Conservation (phyloP, 2,113 vertebrate genomes). For the Megaptera novaeangliae region DNA sequence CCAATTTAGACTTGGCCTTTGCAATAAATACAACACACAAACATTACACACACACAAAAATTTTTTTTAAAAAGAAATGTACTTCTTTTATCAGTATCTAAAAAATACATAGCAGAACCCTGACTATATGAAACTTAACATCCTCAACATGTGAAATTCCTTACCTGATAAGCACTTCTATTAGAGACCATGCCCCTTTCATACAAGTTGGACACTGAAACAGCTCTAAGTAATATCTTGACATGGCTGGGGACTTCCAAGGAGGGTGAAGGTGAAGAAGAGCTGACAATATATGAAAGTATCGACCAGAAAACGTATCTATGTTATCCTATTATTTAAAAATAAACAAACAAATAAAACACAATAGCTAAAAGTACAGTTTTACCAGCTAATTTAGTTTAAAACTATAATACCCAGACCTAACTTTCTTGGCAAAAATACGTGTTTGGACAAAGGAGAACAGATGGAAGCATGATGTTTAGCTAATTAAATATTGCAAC, state of each 20-base stretch:
- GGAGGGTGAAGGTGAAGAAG: constrained; percentile 88
- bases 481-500: constrained; percentile 1
- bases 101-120: not conserved
- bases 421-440: constrained; percentile 9
- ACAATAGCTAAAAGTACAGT: not conserved
- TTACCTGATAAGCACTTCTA: constrained; percentile 91
- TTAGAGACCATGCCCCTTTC: constrained; percentile 86
- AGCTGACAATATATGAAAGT: constrained; percentile 82
- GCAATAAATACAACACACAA: not conserved
- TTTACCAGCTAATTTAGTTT: not conserved
- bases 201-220: constrained; percentile 94
- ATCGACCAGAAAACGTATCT: constrained; percentile 79
- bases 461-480: not conserved
- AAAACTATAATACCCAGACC: not conserved
- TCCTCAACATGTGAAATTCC: not conserved
- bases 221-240: constrained; percentile 87
- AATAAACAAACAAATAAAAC: constrained; percentile 61
- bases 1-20: not conserved
- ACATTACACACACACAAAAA: not conserved
- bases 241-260: constrained; percentile 82
- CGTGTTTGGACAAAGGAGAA: not conserved
- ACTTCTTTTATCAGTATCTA: not conserved
- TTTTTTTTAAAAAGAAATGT: not conserved
- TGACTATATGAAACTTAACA: not conserved
- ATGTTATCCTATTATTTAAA: constrained; percentile 84